Percentiles rank a stretch among this genome's conserved stretches.
phyloP scores from a whole-genome alignment of 2,797 vertebrate species.

The Distichodus sexfasciatus region DNA sequence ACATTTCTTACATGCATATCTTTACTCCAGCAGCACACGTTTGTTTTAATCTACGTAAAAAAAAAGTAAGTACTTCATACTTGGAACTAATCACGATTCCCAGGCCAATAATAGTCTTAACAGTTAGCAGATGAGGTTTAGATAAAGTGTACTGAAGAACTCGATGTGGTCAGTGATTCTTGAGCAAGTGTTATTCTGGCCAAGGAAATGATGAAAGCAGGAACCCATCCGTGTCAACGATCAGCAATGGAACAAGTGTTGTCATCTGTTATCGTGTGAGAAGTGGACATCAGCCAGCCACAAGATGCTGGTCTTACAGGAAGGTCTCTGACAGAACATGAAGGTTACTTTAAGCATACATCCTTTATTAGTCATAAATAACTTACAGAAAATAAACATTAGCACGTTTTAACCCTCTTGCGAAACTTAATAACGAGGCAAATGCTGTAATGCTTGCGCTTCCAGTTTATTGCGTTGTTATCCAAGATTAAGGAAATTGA shows the following conservation, averaged over 20 bases:
- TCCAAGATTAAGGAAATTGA: constrained; percentile 15
- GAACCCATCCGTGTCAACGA: not conserved
- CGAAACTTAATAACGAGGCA: not conserved
- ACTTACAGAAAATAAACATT: not conserved
- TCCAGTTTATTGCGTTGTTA: constrained; percentile 73
- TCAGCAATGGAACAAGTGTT: constrained; percentile 17
- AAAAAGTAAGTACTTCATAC: no score
- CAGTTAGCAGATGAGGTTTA: not conserved
- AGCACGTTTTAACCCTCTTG: no score
- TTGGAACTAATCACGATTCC: no score
- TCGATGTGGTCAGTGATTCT: constrained; percentile 4
- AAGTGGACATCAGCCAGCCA: not conserved
- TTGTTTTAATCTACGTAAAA: no score
- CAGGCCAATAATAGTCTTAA: not conserved
- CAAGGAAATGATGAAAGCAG: constrained; percentile 36
- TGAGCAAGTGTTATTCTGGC: constrained; percentile 14
- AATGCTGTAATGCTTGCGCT: constrained; percentile 40
- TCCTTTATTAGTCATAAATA: no score
- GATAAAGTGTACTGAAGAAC: not conserved
- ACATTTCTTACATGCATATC: no score
- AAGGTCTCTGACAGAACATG: not conserved
- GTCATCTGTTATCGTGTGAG: not conserved
- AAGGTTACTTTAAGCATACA: no score
- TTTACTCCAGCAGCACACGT: no score
- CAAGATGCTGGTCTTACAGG: not conserved